Evolutionary conservation across 2,888 invertebrate species (phyloP), one percentile per base, ranked within the genome.

Genomic region (Campaea margaritaria): DNA sequence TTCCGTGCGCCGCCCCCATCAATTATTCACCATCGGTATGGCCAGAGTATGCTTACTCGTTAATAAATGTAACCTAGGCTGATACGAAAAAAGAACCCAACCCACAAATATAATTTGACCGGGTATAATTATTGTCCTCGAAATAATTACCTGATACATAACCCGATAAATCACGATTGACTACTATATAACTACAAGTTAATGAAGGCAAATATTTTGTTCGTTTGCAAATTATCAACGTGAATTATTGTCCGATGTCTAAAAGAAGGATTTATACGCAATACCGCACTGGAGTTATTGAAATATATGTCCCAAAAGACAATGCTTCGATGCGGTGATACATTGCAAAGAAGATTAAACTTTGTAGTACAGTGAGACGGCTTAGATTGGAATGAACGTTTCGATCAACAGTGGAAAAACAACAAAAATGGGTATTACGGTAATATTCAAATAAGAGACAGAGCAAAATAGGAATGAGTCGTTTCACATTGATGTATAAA

Each of bases 231-330:
- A 87, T 86, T 84, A 85, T 82, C 73, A 75, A 74, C 73, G 81
- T 85, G 80, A 89, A 85, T 85, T 88, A 87, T 85, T 81, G 83
- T 85, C 78, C 79, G 81, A 84, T 80, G 86, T 87, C 85, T 87
- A 83, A 87, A 86, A 89, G 84, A 79, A 87, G 81, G 82, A 90
- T 89, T 89, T 89, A 89, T 89, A 83, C 79, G 79, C 82, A 81
- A 80, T 85, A 83, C 82, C 79, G 81, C 76, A 82, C 77, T 76
- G 71, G 81, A 86, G 85, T 89, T 89, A 89, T 88, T 89, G 87
- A 90, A 90, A 90, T 89, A 89, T 89, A 89, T 83, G 87, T 85
- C 86, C 89, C 88, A 67, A 83, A 87, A 85, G 89, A 87, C 87
- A 84, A 85, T 76, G 73, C 76, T 79, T 68, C 77, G 74, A 76